Conservation (phyloP, 2,888 invertebrate genomes). For the Cylloceria caligata region DNA sequence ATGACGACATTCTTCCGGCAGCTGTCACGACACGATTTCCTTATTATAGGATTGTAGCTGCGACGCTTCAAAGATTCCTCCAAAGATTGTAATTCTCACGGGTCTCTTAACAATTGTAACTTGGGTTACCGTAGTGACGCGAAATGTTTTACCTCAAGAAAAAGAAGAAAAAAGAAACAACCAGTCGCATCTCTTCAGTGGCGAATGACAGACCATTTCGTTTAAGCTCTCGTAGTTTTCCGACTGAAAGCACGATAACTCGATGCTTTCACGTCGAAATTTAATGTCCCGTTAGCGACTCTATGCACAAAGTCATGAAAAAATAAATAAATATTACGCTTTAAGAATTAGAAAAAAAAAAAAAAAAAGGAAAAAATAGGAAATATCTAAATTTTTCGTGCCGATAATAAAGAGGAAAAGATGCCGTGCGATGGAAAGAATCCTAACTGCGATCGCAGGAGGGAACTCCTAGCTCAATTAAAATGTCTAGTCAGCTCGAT, state of each 20-base stretch:
- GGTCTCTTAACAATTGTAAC: conserved; percentile 11
- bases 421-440: conserved; percentile 83
- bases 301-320: conserved; percentile 55
- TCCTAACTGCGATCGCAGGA: conserved; percentile 78
- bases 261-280: conserved; percentile 66
- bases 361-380: conserved; percentile 49
- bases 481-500: conserved; percentile 82
- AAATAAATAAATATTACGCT: conserved; percentile 40
- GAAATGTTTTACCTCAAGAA: conserved; percentile 10
- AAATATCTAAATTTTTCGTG: conserved; percentile 61
- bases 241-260: conserved; percentile 50
- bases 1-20: too few species aligned
- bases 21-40: too few species aligned
- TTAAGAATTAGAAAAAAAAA: conserved; percentile 39
- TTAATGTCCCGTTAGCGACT: conserved; percentile 56
- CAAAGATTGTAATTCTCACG: background rate
- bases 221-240: conserved; percentile 25
- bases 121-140: conserved; percentile 41
- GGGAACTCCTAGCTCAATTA: conserved; percentile 78
- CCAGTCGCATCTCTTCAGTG: conserved; percentile 45
- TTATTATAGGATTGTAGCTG: too few species aligned
- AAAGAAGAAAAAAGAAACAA: conserved; percentile 32
- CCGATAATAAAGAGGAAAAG: conserved; percentile 47
- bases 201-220: conserved; percentile 43
- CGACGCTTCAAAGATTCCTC: background rate